Percentiles rank a stretch among this genome's conserved stretches.
Conservation (phyloP, 2,113 vertebrate genomes). For the Gallinago jamesoni region DNA sequence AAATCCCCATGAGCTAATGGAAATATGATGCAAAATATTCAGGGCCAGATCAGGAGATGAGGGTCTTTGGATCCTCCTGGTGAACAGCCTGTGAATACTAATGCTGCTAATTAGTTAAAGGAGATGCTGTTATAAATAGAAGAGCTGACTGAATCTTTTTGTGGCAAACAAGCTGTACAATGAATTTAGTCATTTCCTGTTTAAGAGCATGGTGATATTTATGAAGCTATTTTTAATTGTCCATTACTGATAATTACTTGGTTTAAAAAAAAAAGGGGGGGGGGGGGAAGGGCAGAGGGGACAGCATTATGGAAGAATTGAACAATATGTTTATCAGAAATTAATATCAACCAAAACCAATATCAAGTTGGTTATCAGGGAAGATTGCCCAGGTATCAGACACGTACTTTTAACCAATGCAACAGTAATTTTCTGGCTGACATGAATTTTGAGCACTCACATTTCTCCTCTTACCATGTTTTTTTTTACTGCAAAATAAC, state of each 20-base stretch:
- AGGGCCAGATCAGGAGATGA: not conserved
- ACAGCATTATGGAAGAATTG: not conserved
- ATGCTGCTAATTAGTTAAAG: conserved; percentile 5
- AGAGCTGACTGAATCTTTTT: not conserved
- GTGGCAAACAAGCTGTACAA: not conserved
- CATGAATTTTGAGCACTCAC: not conserved
- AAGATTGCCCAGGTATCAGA: not conserved
- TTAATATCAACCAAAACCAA: not conserved
- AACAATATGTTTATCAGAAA: not conserved
- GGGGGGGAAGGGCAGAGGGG: not conserved
- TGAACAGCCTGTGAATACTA: not conserved
- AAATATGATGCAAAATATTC: not conserved
- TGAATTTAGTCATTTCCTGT: conserved; percentile 20
- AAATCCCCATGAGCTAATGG: not conserved
- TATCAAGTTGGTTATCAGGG: not conserved
- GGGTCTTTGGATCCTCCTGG: not conserved
- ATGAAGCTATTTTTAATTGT: conserved; percentile 28
- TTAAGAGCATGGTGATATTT: not conserved
- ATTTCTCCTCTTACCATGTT: not conserved
- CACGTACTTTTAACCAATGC: not conserved
- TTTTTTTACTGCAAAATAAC: not conserved
- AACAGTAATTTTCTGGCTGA: not conserved
- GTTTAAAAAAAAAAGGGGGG: not conserved
- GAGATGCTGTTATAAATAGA: conserved; percentile 20
- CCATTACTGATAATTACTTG: not conserved